Evolutionary conservation across 2,888 invertebrate species (phyloP), one percentile per base, ranked within the genome.

Genomic region (Megamerina dolium): DNA sequence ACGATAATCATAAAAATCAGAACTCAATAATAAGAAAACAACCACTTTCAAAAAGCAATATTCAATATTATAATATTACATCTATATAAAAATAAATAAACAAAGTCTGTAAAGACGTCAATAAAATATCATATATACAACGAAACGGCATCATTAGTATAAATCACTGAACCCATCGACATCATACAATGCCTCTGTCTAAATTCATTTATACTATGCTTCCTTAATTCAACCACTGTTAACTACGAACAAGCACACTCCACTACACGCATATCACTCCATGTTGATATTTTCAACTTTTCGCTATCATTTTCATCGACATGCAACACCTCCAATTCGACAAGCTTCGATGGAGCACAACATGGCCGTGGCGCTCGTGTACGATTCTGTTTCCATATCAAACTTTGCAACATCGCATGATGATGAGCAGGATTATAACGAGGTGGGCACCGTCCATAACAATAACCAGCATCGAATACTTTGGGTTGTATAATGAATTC

Each of bases 241-340:
- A n/a, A n/a, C 13, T 46, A 50, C 19, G 82, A 80, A 67, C 85
- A 85, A 45, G 82, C 83, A 66, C 85, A 85, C 65, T 84, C 82
- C 41, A 80, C 66, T 32, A 84, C 83, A 57, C 77, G 75, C 78
- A 83, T 83, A 57, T 84, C 79, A 55, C 79, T 78, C 83, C 83
- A 83, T 41, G 76, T 78, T 39, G 82, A 79, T 32, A 83, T 77
- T 58, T 79, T 78, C 34, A 84, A 68, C 60, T 78, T 79, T 26
- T 74, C 75, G 19, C 73, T 72, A 54, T 82, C 76, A 48, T 78
- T 74, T 53, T 80, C 81, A 59, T 82, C 80, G 31, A 81, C 75
- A 58, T 82, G 78, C 23, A 84, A 68, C 44, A 85, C 77, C 59
- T 82, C 78, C 41, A 85, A 67, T 43, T 79, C 76, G 23, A 77